Conservation (phyloP, 2,888 invertebrate genomes). For the Ecliptopera silaceata region DNA sequence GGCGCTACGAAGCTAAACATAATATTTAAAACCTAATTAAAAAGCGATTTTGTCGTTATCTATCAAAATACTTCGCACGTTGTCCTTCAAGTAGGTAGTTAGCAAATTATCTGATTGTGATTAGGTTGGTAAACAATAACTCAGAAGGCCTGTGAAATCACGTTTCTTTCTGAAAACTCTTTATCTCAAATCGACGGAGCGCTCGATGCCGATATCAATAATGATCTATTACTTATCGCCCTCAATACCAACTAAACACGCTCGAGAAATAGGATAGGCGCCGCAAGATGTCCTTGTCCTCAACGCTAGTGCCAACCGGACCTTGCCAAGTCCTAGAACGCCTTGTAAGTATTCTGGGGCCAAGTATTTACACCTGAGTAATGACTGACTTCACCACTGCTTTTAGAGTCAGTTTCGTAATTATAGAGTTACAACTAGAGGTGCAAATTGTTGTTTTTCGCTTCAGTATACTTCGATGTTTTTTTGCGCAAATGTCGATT, state of each 20-base stretch:
- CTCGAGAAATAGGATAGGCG: constrained; percentile 31
- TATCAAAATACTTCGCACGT: background rate
- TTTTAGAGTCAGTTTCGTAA: constrained; percentile 19
- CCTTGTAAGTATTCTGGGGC: constrained; percentile 21
- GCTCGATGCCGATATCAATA: background rate
- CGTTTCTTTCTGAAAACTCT: background rate
- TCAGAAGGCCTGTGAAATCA: too few species aligned
- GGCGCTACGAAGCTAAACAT: constrained; percentile 7
- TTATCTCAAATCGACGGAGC: background rate
- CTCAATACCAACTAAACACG: constrained; percentile 1
- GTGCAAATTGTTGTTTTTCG: background rate
- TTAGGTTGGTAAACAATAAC: background rate
- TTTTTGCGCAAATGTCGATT: background rate
- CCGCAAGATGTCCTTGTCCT: constrained; percentile 54
- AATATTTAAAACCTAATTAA: background rate
- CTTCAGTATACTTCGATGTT: background rate
- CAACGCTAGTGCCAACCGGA: constrained; percentile 50
- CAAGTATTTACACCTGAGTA: constrained; percentile 29
- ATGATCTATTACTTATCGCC: background rate
- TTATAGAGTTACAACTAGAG: constrained; percentile 6
- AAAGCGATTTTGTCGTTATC: too few species aligned
- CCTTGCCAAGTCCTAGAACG: constrained; percentile 36
- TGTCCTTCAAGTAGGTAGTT: background rate
- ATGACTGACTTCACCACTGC: constrained; percentile 22
- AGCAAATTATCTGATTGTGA: background rate